Evolutionary conservation across 2,797 vertebrate species (phyloP), one percentile per base, ranked within the genome.

Genomic region (Bryconaethiops microstoma): DNA sequence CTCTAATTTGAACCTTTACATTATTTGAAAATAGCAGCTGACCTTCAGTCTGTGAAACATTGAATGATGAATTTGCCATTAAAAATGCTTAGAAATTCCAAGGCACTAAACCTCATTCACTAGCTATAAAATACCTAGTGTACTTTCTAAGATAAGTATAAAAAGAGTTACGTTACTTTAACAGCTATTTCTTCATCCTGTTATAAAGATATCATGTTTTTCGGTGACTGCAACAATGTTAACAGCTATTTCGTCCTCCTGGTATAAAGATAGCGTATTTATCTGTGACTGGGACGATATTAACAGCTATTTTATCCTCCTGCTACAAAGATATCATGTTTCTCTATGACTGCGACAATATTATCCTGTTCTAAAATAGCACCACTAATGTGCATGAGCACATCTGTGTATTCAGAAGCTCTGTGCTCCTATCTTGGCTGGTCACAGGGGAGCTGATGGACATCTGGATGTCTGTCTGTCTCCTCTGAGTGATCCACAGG

Each of bases 401-500:
- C n/a, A 64, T 57, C 63, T 73, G 45, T 42, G 64, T 74, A 60
- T 63, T 19, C 64, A 10, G 17, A 63, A 50, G 60, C 21, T 35
- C 59, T 14, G 5, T n/a, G 39, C 48, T 68, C 17, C 50, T 50
- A 52, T 74, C 54, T 70, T 35, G 88, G 65, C 59, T 55, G 12
- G 54, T 69, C 78, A 54, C 69, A 14, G 74, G 68, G 64, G 64
- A 67, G 80, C 82, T 65, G 77, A 85, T 86, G 88, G 71, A 67
- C 76, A 35, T 71, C 60, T 77, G 52, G 21, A 42, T 83, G 83
- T n/a, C 59, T 69, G 50, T 63, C 74, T 0, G 77, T 86, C 78
- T 77, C 48, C 9, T 6, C 84, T 67, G 88, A 89, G 84, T 84
- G 88, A 91, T 90, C 91, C 87, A 76, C 83, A 74, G 78, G 79